Percentiles rank a stretch among this genome's conserved stretches.
Conservation (phyloP, 2,888 invertebrate genomes). For the Pammene aurita region DNA sequence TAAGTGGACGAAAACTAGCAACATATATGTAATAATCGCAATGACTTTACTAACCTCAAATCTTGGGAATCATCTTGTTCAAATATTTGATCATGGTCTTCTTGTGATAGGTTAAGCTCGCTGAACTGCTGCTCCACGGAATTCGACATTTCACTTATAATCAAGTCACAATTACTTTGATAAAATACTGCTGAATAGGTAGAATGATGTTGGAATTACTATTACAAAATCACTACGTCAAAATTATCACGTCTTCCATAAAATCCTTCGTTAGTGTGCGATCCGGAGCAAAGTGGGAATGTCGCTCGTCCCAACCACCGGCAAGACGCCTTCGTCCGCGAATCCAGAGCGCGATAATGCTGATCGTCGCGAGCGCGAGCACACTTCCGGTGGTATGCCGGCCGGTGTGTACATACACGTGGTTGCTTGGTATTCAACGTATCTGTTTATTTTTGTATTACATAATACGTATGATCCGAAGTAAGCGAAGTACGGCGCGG, state of each 20-base stretch:
- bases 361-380: constrained; percentile 25
- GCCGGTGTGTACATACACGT: constrained; percentile 65
- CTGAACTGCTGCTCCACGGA: constrained; percentile 87
- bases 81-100: constrained; percentile 89
- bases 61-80: constrained; percentile 85
- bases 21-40: neutral
- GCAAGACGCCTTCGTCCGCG: constrained; percentile 2
- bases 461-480: constrained; percentile 62
- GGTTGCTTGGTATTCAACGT: constrained; percentile 59
- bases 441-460: constrained; percentile 70
- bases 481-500: constrained; percentile 48
- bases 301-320: constrained; percentile 3
- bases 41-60: constrained; percentile 77
- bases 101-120: constrained; percentile 87
- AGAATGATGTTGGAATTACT: constrained; percentile 23
- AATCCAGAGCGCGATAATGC: constrained; percentile 16
- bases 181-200: constrained; percentile 43
- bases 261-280: constrained; percentile 12
- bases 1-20: too few species aligned
- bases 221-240: constrained; percentile 24
- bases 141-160: constrained; percentile 68
- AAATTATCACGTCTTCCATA: constrained; percentile 24
- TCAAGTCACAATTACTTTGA: constrained; percentile 37
- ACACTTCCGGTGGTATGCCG: constrained; percentile 43
- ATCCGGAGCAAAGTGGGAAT: neutral